Evolutionary conservation across 2,113 vertebrate genomes (phyloP).

Genomic region (Stegostoma tigrinum): DNA sequence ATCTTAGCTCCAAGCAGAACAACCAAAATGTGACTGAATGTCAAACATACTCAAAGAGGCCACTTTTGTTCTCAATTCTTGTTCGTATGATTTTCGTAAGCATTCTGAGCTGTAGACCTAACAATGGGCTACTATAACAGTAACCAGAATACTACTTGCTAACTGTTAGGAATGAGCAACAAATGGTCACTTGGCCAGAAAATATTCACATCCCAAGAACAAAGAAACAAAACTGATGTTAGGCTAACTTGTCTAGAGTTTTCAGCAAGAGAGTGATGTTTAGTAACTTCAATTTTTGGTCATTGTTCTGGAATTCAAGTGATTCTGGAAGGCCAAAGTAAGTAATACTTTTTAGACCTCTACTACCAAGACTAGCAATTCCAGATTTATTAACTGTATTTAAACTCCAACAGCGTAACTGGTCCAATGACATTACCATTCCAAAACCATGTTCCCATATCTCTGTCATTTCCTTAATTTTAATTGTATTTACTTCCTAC

Average conservation of each 20-base stretch:
- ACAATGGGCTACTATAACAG: neutral
- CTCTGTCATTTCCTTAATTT: neutral
- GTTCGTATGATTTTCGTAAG: neutral
- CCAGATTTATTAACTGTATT: too few relatives aligned
- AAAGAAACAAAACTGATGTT: neutral
- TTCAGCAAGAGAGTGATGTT: neutral
- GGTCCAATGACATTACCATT: too few relatives aligned
- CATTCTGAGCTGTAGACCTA: neutral
- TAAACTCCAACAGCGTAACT: too few relatives aligned
- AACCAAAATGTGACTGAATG: too few relatives aligned
- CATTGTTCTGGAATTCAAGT: neutral
- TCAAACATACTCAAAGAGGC: too few relatives aligned
- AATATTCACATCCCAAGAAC: neutral
- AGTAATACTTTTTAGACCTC: too few relatives aligned
- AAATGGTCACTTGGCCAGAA: neutral
- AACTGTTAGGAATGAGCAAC: neutral
- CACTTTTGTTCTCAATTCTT: too few relatives aligned
- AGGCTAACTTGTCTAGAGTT: too few relatives aligned
- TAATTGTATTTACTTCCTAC: neutral
- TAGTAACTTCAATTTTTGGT: neutral
- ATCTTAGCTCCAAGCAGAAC: too few relatives aligned
- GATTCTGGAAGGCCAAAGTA: neutral
- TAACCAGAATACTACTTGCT: neutral
- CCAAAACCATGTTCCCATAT: neutral
- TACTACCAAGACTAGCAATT: too few relatives aligned